A percentile compares a stretch with the other conserved stretches of the same genome.
Evolutionary conservation across 1,140 invertebrate genomes (phyloP).

Genomic region (Lucilia sericata): DNA sequence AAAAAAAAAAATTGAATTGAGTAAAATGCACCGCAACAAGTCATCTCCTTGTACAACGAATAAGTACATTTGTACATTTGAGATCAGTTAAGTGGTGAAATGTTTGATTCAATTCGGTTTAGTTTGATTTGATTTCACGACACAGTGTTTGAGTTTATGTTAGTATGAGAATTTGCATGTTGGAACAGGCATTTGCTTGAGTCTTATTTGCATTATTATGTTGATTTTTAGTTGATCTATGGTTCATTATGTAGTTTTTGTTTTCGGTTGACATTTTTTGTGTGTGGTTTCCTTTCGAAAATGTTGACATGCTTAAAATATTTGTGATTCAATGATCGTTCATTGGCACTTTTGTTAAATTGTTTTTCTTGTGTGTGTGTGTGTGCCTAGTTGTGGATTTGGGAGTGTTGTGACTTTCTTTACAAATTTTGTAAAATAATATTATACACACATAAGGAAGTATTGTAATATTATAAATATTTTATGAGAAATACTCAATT

Average conservation of each 20-base stretch:
- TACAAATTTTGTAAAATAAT: too few species aligned
- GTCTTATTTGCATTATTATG: not conserved
- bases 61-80: not conserved
- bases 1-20: not conserved
- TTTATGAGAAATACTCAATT: too few species aligned
- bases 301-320: not conserved
- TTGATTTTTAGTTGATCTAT: constrained; percentile 11
- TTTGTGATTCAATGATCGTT: not conserved
- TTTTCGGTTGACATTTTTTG: not conserved
- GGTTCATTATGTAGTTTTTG: not conserved
- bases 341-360: not conserved
- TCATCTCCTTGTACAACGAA: not conserved
- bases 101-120: not conserved
- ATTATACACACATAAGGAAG: too few species aligned
- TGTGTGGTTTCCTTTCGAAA: constrained; percentile 18
- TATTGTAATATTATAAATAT: too few species aligned
- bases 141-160: not conserved
- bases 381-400: not conserved
- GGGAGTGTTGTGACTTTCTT: too few species aligned
- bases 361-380: too few species aligned
- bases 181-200: not conserved
- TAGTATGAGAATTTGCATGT: not conserved
- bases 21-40: not conserved
- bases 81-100: not conserved
- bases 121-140: not conserved